phyloP scores from a whole-genome alignment of 2,797 vertebrate species.

The Oreortyx pictus region DNA sequence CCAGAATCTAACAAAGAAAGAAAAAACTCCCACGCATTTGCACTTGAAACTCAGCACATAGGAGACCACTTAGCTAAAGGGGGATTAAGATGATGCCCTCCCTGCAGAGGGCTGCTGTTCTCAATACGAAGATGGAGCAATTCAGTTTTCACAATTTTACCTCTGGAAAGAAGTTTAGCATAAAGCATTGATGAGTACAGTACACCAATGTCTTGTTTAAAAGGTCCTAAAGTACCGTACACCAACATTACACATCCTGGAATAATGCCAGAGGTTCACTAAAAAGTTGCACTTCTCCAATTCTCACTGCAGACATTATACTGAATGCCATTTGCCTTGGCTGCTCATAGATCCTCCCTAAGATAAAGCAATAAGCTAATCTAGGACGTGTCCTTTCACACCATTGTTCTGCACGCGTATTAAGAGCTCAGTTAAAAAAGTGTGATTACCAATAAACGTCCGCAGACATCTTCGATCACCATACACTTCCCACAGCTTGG shows the following conservation, averaged over 20 bases:
- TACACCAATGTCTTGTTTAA: neutral
- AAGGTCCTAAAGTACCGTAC: neutral
- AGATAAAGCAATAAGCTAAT: neutral
- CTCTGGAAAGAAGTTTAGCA: neutral
- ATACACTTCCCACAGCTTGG: constrained; percentile 96
- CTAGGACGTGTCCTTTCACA: neutral
- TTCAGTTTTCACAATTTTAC: neutral
- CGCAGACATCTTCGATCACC: constrained; percentile 92
- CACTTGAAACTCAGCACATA: neutral
- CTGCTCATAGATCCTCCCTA: neutral
- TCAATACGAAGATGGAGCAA: neutral
- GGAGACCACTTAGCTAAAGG: neutral
- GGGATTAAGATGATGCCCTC: neutral
- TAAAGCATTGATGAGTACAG: neutral
- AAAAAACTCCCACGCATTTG: neutral
- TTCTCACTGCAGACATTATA: neutral
- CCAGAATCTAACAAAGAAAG: neutral
- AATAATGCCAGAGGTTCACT: neutral
- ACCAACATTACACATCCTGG: neutral
- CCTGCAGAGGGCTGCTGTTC: neutral
- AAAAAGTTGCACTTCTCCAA: neutral
- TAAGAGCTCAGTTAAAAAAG: neutral
- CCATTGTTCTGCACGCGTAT: neutral
- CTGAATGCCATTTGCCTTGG: neutral
- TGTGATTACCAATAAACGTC: constrained; percentile 93